Percentiles rank a stretch among this genome's conserved stretches.
Evolutionary conservation across 2,113 vertebrate genomes (phyloP).

Genomic region (Halichoerus grypus): DNA sequence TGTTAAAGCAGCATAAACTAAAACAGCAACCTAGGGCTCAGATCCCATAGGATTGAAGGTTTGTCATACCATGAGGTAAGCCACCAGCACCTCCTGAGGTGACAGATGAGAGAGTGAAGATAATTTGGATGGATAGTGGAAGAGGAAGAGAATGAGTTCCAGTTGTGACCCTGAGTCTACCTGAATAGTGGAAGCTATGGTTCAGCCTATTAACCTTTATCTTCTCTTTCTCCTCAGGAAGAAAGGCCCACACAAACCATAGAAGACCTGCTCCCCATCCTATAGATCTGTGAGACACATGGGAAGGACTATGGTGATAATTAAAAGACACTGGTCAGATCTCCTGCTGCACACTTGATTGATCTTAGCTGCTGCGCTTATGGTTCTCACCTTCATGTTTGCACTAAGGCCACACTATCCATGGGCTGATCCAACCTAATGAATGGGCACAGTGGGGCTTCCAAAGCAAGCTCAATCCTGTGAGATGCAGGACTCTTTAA

Average conservation of each 20-base stretch:
- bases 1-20: neutral
- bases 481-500: neutral
- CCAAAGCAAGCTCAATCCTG: neutral
- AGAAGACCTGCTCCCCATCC: neutral
- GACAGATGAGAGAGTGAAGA: neutral
- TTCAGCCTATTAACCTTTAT: neutral
- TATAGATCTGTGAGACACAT: neutral
- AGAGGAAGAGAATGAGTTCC: neutral
- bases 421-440: neutral
- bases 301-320: neutral
- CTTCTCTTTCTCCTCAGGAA: neutral
- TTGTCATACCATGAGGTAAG: neutral
- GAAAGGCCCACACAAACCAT: neutral
- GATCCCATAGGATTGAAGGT: neutral
- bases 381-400: neutral
- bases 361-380: neutral
- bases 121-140: neutral
- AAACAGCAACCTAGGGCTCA: neutral
- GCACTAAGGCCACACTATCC: neutral
- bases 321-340: neutral
- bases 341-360: neutral
- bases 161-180: neutral
- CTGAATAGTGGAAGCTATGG: neutral
- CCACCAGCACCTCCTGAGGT: neutral
- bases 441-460: neutral